Evolutionary conservation across 92 coral and sea anemone species (phyloP), one percentile per base, ranked within the genome.

Genomic region (Parazoanthus swiftii): DNA sequence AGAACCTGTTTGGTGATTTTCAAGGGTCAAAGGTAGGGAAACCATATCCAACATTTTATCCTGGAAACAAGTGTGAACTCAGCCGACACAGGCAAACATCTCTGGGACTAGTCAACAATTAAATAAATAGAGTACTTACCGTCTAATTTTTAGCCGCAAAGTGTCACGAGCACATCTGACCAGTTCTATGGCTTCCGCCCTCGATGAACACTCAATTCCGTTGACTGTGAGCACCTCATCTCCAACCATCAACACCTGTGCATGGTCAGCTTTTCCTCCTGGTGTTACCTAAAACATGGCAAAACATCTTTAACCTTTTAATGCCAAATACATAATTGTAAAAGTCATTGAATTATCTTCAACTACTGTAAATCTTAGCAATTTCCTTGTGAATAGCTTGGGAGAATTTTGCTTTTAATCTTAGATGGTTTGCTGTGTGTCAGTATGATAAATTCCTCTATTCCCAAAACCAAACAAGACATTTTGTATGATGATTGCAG

Each of bases 201-300:
- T 91, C 38, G 98, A 90, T 33, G 89, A 74, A 74, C 98, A 97
- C 65, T 92, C 92, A 88, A 95, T 91, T 68, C 93, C 93, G 86
- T 97, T 97, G 67, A 97, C 93, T 70, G 95, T 95, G 21, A 97
- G 68, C 65, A 97, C 92, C 89, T 97, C 98, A 89, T 97, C 99
- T 56, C 99, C 99, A 66, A 95, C 95, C 35, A 81, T 82, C 89
- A 97, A 86, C 36, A 75, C 83, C 9, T 89, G 90, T 26, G 90
- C 86, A 6, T 93, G 91, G 93, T 95, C 95, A 54, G 99, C 99
- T 83, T 97, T 97, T 36, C 99, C 98, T 39, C 98, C 99, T 54
- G 92, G 93, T 46, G 96, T 93, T 73, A 97, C 86, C 99, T 97
- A 85, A 76, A 85, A 46, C 43, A 80, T 38, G 0, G 46, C 20